phyloP scores from a whole-genome alignment of 2,888 invertebrate species.

The Branchellion lobata region DNA sequence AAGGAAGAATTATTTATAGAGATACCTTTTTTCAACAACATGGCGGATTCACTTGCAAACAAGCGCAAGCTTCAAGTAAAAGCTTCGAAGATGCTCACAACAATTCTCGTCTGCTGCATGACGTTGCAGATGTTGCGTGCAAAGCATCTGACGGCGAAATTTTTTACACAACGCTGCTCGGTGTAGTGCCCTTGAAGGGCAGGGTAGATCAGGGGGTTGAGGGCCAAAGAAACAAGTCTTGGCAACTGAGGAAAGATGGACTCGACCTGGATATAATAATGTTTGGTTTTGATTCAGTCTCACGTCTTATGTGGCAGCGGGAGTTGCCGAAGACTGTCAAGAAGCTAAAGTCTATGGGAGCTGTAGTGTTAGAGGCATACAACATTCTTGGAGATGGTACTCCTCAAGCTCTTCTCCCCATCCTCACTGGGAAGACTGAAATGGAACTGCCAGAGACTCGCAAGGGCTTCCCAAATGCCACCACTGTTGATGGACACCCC shows the following conservation, averaged over 20 bases:
- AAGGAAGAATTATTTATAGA: neutral
- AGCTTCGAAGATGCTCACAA: neutral
- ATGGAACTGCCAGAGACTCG: constrained; percentile 51
- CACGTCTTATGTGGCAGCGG: constrained; percentile 67
- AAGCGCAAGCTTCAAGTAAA: neutral
- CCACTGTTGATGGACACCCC: constrained; percentile 75
- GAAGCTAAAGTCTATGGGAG: constrained; percentile 53
- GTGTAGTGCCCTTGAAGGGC: constrained; percentile 58
- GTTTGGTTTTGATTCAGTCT: constrained; percentile 83
- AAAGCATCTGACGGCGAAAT: constrained; percentile 56
- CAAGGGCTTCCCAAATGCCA: constrained; percentile 62
- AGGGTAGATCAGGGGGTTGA: constrained; percentile 11
- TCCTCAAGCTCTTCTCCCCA: constrained; percentile 52
- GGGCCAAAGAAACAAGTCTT: neutral
- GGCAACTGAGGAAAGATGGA: neutral
- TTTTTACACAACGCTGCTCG: constrained; percentile 71
- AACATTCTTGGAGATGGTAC: constrained; percentile 54
- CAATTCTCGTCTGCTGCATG: constrained; percentile 36
- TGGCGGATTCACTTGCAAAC: neutral
- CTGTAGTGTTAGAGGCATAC: constrained; percentile 54
- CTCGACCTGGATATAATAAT: constrained; percentile 65
- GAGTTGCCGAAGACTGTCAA: constrained; percentile 57
- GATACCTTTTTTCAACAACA: neutral
- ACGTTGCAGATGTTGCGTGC: constrained; percentile 51
- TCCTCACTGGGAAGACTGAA: constrained; percentile 52